Conservation (phyloP, 2,797 vertebrate genomes). For the Menidia menidia region DNA sequence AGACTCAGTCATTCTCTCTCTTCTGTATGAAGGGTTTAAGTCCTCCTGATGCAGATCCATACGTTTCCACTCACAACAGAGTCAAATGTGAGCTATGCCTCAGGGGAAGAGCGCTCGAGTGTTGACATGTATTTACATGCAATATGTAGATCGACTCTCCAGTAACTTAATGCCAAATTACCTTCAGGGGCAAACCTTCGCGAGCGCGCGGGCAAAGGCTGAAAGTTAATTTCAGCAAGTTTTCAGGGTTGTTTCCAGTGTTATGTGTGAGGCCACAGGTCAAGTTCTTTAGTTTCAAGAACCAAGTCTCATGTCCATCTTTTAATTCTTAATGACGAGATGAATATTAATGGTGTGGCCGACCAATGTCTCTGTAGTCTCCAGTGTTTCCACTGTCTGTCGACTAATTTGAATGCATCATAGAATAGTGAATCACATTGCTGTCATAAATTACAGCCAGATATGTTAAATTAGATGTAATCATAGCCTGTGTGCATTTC, state of each 20-base stretch:
- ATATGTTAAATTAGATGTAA: background rate
- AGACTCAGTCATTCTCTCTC: too few relatives aligned
- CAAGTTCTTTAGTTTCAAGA: constrained; percentile 73
- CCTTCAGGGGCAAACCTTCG: constrained; percentile 28
- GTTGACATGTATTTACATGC: constrained; percentile 43
- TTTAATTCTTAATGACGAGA: constrained; percentile 76
- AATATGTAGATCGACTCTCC: constrained; percentile 11
- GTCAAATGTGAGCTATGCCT: constrained; percentile 21
- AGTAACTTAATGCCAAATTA: constrained; percentile 14
- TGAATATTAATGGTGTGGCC: constrained; percentile 71
- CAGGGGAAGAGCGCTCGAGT: constrained; percentile 7
- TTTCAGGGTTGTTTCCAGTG: constrained; percentile 37
- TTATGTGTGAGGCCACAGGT: constrained; percentile 43
- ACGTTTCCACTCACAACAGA: background rate
- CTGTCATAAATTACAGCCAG: background rate
- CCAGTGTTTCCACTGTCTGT: constrained; percentile 52
- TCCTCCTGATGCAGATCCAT: too few relatives aligned
- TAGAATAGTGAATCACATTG: background rate
- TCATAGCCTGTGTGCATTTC: too few relatives aligned
- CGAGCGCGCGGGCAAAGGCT: constrained; percentile 10
- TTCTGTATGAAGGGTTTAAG: too few relatives aligned
- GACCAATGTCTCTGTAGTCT: constrained; percentile 52
- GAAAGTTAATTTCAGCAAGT: constrained; percentile 27
- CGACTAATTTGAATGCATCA: constrained; percentile 42
- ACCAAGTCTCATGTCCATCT: constrained; percentile 71